Base-by-base conservation (phyloP, 2,888 invertebrate species). In the Drosophila cognata region DNA sequence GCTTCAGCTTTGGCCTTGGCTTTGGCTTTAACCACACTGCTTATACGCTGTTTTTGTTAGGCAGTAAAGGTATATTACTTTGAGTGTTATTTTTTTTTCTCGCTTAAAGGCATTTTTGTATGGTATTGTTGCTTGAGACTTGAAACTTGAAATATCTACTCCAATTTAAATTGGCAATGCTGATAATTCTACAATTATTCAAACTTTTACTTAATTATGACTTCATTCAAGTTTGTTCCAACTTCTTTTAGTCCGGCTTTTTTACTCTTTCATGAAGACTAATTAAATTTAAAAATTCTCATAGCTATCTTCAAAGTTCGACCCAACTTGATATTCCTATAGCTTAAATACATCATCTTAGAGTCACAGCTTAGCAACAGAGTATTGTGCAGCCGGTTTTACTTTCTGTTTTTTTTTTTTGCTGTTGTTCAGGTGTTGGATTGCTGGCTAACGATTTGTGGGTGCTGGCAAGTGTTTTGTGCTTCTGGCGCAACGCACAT, bases 361-460 rank as follows among this genome's bases (percentile, higher is more conserved):
- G 10, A 21, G 21, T 35, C 4, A 25, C 16, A 55, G 10, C 6
- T 18, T 18, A 11, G 10, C 2, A 7, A 11, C 28, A 50, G 48
- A 18, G 50, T 60, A 36, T 35, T 7, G 2, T 1, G 0, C 1
- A 21, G 50, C 36, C 28, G 31, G 10, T 31, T n/a, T n/a, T 8
- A 1, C 21, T 48, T n/a, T 18, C 8, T 52, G 1, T 5, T 25
- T 1, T 21, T 10, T 13, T 13, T 13, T 4, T 10, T 29, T 50
- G 48, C 18, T 60, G 57, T 16, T 18, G 21, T 38, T 53, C 70
- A 77, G 73, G 73, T 79, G 78, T 70, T 72, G 81, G 68, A 71
- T 79, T 63, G 63, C 46, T 79, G 66, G 36, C 68, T 33, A 59
- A 36, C 58, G 35, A 77, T 71, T 71, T 68, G 65, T 46, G 41